Percentiles rank a stretch among this genome's conserved stretches.
Conservation (phyloP, 2,113 vertebrate species). For the Phocoena sinus region DNA sequence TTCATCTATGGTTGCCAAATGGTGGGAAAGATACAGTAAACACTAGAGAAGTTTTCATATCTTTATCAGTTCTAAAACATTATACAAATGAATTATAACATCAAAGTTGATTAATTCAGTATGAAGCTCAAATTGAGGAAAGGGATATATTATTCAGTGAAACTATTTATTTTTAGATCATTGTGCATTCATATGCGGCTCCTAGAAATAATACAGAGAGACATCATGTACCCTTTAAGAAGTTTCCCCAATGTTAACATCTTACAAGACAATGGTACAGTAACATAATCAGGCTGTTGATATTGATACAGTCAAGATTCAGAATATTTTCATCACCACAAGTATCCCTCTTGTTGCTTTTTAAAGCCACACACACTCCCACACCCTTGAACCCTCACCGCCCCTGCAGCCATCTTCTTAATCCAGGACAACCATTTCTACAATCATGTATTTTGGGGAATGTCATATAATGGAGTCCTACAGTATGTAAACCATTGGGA, state of each 20-base stretch:
- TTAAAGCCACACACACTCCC: neutral
- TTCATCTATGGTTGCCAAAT: neutral
- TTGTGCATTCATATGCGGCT: neutral
- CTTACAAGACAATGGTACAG: neutral
- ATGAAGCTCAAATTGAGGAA: neutral
- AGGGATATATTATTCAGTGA: neutral
- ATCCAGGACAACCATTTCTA: neutral
- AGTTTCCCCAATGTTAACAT: neutral
- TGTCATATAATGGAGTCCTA: neutral
- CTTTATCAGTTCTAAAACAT: neutral
- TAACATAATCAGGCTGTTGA: neutral
- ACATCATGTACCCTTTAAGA: neutral
- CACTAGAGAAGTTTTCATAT: neutral
- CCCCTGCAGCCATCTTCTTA: neutral
- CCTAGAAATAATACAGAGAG: neutral
- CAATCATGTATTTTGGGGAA: neutral
- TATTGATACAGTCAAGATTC: neutral
- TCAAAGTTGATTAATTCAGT: neutral
- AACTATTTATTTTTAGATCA: neutral
- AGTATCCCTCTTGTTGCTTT: neutral
- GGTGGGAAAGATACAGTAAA: neutral
- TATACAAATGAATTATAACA: neutral
- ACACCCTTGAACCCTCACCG: neutral
- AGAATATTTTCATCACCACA: neutral
- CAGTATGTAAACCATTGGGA: neutral